These are phyloP conservation scores for Adela reaumurella DNA, from an alignment of 2,888 invertebrate genomes.

Conservation along the genomic window DNA sequence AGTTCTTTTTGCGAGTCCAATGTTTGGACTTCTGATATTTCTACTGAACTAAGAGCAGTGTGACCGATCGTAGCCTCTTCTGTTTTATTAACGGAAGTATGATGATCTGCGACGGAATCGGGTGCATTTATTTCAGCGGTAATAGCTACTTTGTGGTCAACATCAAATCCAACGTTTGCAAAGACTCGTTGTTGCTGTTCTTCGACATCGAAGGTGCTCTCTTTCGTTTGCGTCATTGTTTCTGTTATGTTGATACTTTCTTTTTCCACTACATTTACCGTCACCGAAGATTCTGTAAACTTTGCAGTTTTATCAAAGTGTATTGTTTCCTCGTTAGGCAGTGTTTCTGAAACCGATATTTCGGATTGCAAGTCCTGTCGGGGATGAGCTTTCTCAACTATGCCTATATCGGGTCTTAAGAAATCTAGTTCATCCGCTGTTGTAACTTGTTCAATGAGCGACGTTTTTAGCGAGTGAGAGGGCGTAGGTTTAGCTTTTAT, in stretches of 20 bases:
- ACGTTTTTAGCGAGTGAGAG: slow-evolving; percentile 36
- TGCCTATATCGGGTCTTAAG: slow-evolving; percentile 17
- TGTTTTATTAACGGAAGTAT: slow-evolving; percentile 19
- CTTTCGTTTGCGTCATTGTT: slow-evolving; percentile 43
- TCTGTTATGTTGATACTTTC: slow-evolving; percentile 61
- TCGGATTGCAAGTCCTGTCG: slow-evolving; percentile 36
- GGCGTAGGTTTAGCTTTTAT: slow-evolving; percentile 22
- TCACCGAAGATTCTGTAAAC: slow-evolving; percentile 27
- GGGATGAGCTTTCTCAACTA: slow-evolving; percentile 25
- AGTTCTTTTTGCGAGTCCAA: slow-evolving; percentile 41
- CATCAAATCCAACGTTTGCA: slow-evolving; percentile 49
- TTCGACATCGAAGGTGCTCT: slow-evolving; percentile 36
- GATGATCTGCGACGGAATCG: slow-evolving; percentile 18
- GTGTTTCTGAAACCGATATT: slow-evolving; percentile 33
- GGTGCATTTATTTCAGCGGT: slow-evolving; percentile 42
- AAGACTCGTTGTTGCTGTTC: slow-evolving; percentile 32
- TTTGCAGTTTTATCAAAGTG: slow-evolving; percentile 43
- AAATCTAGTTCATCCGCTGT: slow-evolving; percentile 34
- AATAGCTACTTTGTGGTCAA: slow-evolving; percentile 48
- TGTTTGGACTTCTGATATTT: slow-evolving; percentile 35
- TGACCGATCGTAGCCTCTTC: slow-evolving; percentile 34
- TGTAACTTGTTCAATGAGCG: slow-evolving; percentile 40
- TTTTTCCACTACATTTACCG: slow-evolving; percentile 51
- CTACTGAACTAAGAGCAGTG: slow-evolving; percentile 25
- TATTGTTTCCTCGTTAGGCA: slow-evolving; percentile 48